Evolutionary conservation across 2,113 vertebrate genomes (phyloP).

Genomic region (Anser brachyrhynchus): DNA sequence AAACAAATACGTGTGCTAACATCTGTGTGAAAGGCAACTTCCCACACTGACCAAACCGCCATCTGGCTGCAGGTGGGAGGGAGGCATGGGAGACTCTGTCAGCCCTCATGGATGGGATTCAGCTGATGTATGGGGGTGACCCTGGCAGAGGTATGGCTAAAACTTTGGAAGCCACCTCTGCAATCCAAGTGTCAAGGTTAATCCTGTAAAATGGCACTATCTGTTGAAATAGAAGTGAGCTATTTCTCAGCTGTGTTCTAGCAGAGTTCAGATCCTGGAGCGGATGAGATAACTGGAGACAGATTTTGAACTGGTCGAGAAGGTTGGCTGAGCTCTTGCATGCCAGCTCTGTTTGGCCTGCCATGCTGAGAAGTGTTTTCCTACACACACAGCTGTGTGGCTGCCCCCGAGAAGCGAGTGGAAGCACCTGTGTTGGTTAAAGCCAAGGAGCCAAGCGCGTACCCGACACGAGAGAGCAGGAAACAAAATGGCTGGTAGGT

Average conservation of each 20-base stretch:
- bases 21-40: slow-evolving; percentile 64
- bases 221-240: not conserved
- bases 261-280: not conserved
- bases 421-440: not conserved
- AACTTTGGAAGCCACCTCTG: slow-evolving; percentile 66
- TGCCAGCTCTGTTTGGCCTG: not conserved
- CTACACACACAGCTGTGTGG: not conserved
- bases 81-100: not conserved
- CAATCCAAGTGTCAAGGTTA: slow-evolving; percentile 55
- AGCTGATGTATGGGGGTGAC: slow-evolving; percentile 52
- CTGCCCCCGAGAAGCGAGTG: not conserved
- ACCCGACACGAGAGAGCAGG: not conserved
- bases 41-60: slow-evolving; percentile 67
- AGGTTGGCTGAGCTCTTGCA: not conserved
- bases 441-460: not conserved
- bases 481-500: not conserved
- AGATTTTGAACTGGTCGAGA: not conserved
- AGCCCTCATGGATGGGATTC: slow-evolving; percentile 52
- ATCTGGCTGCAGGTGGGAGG: slow-evolving; percentile 63
- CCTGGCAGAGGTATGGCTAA: slow-evolving; percentile 52
- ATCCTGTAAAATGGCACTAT: not conserved
- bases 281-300: not conserved
- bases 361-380: not conserved
- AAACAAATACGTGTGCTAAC: not conserved
- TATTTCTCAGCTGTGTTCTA: not conserved